phyloP scores from a whole-genome alignment of 2,113 vertebrate species.

The Axis porcinus region DNA sequence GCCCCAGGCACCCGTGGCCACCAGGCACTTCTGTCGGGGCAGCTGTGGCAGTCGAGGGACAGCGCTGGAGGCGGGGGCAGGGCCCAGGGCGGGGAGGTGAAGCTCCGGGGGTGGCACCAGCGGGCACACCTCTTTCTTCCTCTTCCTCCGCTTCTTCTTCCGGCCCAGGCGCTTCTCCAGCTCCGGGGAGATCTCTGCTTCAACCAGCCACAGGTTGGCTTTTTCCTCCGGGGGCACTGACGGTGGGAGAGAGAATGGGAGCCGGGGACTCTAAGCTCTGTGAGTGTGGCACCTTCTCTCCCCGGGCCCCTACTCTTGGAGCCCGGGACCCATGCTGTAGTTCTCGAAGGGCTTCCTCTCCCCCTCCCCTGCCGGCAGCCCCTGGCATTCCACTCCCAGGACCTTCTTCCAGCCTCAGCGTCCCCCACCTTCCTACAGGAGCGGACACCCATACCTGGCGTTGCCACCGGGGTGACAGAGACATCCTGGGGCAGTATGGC shows the following conservation, averaged over 20 bases:
- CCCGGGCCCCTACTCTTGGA: rapidly evolving
- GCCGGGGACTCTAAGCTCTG: neutral
- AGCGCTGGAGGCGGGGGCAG: conserved; percentile 72
- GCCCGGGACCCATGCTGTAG: neutral
- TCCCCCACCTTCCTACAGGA: neutral
- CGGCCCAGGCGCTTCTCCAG: conserved; percentile 84
- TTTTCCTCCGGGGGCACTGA: conserved; percentile 92
- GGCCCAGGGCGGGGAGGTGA: conserved; percentile 54
- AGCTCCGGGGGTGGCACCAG: conserved; percentile 52
- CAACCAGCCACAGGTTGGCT: conserved; percentile 90
- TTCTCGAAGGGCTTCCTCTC: neutral
- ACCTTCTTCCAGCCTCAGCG: neutral
- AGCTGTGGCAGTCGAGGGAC: conserved; percentile 91
- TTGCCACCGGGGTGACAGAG: conserved; percentile 92
- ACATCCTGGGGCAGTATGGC: conserved; percentile 97
- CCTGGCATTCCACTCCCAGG: neutral
- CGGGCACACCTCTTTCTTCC: conserved; percentile 85
- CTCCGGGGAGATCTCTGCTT: conserved; percentile 90
- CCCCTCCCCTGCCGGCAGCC: neutral
- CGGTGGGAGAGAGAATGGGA: neutral
- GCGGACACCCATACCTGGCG: conserved; percentile 83
- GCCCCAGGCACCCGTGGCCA: conserved; percentile 63
- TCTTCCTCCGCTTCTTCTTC: conserved; percentile 91
- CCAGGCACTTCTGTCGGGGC: conserved; percentile 87
- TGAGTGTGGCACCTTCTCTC: neutral